Evolutionary conservation across 1,140 invertebrate genomes (phyloP).

Genomic region (Aphidius gifuensis): DNA sequence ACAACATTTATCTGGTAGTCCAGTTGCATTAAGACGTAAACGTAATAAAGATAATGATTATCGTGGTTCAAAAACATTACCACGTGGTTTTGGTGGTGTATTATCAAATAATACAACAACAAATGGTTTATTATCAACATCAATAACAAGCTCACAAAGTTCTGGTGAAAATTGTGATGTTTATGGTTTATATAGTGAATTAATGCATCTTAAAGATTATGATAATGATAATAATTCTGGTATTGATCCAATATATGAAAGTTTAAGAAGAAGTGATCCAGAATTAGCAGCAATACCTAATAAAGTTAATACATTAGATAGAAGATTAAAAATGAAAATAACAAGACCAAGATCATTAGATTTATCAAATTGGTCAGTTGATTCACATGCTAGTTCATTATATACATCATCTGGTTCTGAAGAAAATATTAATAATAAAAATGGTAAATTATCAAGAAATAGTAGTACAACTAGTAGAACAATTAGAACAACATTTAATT

Average conservation of each 20-base stretch:
- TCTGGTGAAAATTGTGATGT: slow-evolving; percentile 75
- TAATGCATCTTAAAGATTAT: slow-evolving; percentile 86
- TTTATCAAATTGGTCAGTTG: slow-evolving; percentile 83
- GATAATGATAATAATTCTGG: slow-evolving; percentile 72
- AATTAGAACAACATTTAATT: slow-evolving; percentile 37
- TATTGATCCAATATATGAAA: slow-evolving; percentile 71
- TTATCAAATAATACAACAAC: slow-evolving; percentile 2
- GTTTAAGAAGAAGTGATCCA: slow-evolving; percentile 73
- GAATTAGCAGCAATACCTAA: slow-evolving; percentile 77
- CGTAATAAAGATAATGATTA: slow-evolving; percentile 68
- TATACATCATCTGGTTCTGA: slow-evolving; percentile 80
- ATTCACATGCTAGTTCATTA: slow-evolving; percentile 76
- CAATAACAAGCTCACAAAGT: slow-evolving; percentile 59
- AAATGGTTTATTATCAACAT: slow-evolving; percentile 53
- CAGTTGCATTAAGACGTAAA: slow-evolving; percentile 66
- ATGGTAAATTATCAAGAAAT: slow-evolving; percentile 65
- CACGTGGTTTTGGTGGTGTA: slow-evolving; percentile 63
- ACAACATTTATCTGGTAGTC: slow-evolving; percentile 64
- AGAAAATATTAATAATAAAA: slow-evolving; percentile 68
- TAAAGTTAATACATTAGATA: slow-evolving; percentile 75
- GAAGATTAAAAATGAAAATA: slow-evolving; percentile 75
- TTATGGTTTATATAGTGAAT: slow-evolving; percentile 83
- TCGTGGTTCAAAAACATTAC: slow-evolving; percentile 74
- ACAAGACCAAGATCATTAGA: slow-evolving; percentile 77
- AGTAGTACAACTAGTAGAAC: slow-evolving; percentile 67